Evolutionary conservation across 1,140 invertebrate species (phyloP), one percentile per base, ranked within the genome.

Genomic region (Babylonia areolata): DNA sequence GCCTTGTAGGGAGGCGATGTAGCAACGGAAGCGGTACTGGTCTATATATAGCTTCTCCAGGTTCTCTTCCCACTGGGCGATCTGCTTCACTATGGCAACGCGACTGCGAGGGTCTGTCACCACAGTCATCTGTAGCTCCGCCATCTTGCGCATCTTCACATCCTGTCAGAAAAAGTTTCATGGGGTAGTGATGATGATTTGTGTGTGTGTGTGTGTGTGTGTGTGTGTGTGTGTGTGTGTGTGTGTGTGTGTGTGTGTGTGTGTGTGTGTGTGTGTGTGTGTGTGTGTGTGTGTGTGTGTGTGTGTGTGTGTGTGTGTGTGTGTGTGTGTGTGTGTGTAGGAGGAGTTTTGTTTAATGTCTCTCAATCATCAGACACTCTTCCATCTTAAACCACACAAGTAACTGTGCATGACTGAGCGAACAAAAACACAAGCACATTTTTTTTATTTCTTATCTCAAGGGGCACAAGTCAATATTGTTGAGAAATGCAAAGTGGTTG

Each of bases 131-230:
- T 99, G 98, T 89, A 99, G 95, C 94, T 99, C 98, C 9, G 98
- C 98, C 98, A 99, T 99, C 93, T 99, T 98, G 94, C 98, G 98
- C 95, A 99, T 95, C 94, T 99, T 99, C 91, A 98, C 97, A 95
- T 99, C 98, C 98, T 99, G 94, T 28, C 17, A 85, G 28, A 23
- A 23, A 23, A 78, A 64, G n/a, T 0, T 51, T 9, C 0, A 17
- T 51, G 46, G 9, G 46, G 9, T 9, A 12, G 46, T 51, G 2
- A 12, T 9, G 9, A 17, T 17, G 17, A 12, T 51, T 9, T 1
- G 46, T 2, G 46, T 51, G 46, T 51, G 42, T 46, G 42, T 46
- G 42, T 46, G 42, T 46, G 42, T 46, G 42, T 2, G 46, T 51
- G 46, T 51, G 46, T 51, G 46, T 51, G 46, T 51, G 46, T 51